phyloP scores from a whole-genome alignment of 2,113 vertebrate species.

The Cyanocitta stelleri region DNA sequence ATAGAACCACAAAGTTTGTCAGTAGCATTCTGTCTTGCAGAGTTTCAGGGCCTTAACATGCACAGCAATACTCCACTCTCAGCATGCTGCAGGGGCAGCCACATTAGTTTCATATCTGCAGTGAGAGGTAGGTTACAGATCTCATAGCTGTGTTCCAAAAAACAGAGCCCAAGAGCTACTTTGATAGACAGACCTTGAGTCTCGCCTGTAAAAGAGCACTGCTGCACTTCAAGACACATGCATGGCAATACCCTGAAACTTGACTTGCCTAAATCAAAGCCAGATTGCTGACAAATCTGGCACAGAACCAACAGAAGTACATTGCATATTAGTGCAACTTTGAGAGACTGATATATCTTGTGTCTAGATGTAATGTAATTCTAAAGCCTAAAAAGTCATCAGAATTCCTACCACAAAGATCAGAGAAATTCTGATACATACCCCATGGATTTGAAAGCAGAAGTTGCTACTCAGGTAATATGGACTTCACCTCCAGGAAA shows the following conservation, averaged over 20 bases:
- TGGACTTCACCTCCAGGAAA: background rate
- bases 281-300: background rate
- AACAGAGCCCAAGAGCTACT: background rate
- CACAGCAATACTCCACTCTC: background rate
- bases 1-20: background rate
- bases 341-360: background rate
- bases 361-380: background rate
- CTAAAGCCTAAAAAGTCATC: background rate
- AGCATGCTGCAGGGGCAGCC: background rate
- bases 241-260: background rate
- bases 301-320: background rate
- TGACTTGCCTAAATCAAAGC: slow-evolving; percentile 5
- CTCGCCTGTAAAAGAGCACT: background rate
- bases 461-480: background rate
- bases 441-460: background rate
- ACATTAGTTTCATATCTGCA: background rate
- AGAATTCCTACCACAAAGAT: background rate
- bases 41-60: background rate
- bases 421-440: background rate
- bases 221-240: background rate
- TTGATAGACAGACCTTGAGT: background rate
- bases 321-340: background rate
- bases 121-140: background rate
- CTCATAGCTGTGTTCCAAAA: background rate
- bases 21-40: background rate